Conservation (phyloP, 2,888 invertebrate species). For the Standfussiana lucernea region DNA sequence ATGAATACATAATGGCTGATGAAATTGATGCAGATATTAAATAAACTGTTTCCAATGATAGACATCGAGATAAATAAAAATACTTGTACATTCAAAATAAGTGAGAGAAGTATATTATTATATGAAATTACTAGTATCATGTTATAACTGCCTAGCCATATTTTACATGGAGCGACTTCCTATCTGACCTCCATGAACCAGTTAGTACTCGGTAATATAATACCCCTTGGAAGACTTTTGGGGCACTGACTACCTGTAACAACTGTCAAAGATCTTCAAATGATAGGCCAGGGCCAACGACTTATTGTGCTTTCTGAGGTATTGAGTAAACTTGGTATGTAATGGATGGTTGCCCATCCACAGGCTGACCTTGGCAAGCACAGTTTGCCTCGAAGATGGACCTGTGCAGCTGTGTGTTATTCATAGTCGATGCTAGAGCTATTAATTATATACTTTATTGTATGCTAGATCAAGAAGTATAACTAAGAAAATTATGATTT, state of each 20-base stretch:
- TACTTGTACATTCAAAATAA: neutral
- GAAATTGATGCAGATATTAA: slow-evolving; percentile 82
- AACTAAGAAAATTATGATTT: neutral
- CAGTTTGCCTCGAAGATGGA: neutral
- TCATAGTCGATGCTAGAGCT: slow-evolving; percentile 3
- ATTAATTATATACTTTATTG: neutral
- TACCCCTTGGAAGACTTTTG: neutral
- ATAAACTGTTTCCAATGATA: slow-evolving; percentile 42
- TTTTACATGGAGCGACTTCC: neutral
- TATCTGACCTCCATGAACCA: neutral
- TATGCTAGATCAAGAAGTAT: neutral
- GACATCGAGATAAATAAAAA: neutral
- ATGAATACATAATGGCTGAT: slow-evolving; percentile 86
- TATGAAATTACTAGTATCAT: neutral
- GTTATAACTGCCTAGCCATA: neutral
- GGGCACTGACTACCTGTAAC: neutral
- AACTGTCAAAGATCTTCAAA: neutral
- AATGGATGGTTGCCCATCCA: neutral
- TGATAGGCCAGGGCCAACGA: neutral
- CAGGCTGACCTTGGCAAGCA: neutral
- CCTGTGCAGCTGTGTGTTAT: neutral
- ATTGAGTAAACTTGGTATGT: neutral
- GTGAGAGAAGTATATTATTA: neutral
- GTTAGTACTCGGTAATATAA: neutral
- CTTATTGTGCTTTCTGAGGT: neutral